These are phyloP conservation scores for Schizothorax lantsangensis DNA, from an alignment of 2,797 vertebrate species.

Conservation along the genomic window DNA sequence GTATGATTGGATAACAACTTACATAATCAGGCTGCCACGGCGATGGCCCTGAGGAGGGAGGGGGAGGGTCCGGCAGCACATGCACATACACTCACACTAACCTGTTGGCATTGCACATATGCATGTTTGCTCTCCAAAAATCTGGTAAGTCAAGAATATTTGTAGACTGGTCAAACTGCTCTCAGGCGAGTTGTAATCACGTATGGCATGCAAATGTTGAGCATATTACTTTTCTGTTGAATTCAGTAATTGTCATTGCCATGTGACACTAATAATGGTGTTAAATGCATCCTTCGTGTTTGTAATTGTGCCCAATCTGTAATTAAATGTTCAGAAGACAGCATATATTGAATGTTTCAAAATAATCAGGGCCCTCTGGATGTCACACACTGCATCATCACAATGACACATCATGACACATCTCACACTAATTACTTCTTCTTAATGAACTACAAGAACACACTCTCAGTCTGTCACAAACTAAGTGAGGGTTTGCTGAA, in stretches of 20 bases:
- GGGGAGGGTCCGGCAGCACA: slow-evolving; percentile 50
- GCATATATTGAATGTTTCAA: neutral
- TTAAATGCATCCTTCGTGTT: neutral
- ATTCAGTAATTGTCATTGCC: neutral
- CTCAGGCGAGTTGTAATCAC: slow-evolving; percentile 54
- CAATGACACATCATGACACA: neutral
- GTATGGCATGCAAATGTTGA: neutral
- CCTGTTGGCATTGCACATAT: slow-evolving; percentile 2
- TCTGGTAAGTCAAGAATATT: slow-evolving; percentile 65
- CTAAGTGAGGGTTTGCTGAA: neutral
- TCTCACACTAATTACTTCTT: neutral
- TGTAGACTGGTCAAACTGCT: slow-evolving; percentile 46
- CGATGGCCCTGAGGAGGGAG: slow-evolving; percentile 59
- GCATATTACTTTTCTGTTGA: neutral
- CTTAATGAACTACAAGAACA: neutral
- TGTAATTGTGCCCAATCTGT: neutral
- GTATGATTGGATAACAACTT: slow-evolving; percentile 78
- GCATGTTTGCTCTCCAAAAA: slow-evolving; percentile 36
- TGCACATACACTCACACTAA: neutral
- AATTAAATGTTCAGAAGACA: neutral
- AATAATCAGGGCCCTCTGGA: neutral
- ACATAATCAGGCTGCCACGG: slow-evolving; percentile 75
- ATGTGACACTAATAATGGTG: neutral
- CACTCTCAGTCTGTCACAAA: neutral
- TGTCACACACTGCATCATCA: neutral